These are phyloP conservation scores for Sturmia bella DNA, from an alignment of 2,888 invertebrate genomes.

Conservation along the genomic window DNA sequence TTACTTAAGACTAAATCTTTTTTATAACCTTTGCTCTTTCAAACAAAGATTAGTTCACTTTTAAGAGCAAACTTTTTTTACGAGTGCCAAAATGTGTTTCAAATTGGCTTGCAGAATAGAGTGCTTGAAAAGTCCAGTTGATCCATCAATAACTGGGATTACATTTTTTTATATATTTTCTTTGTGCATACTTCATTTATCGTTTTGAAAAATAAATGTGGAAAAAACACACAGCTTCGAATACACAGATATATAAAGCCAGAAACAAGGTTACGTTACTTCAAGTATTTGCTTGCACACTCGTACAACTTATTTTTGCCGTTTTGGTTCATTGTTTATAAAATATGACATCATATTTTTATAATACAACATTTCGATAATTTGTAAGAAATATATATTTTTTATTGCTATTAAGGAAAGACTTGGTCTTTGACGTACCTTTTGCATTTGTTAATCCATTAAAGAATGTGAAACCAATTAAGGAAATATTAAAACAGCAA, in stretches of 20 bases:
- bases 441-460: slow-evolving; percentile 70
- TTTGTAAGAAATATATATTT: neutral
- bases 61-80: too few relatives aligned
- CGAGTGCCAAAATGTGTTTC: too few relatives aligned
- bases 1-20: too few relatives aligned
- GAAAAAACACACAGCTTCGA: slow-evolving; percentile 13
- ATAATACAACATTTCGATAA: slow-evolving; percentile 14
- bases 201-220: neutral
- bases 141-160: neutral
- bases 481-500: slow-evolving; percentile 54
- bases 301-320: neutral
- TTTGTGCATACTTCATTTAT: slow-evolving; percentile 34
- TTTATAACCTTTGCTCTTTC: too few relatives aligned
- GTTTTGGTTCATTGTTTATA: slow-evolving; percentile 41
- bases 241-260: slow-evolving; percentile 51
- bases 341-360: slow-evolving; percentile 67
- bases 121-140: neutral
- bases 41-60: too few relatives aligned
- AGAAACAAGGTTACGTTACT: slow-evolving; percentile 63
- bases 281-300: slow-evolving; percentile 17
- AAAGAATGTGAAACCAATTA: slow-evolving; percentile 61
- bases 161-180: slow-evolving; percentile 7
- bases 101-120: neutral
- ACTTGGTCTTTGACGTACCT: slow-evolving; percentile 58
- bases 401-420: slow-evolving; percentile 6